Conservation (phyloP, 2,888 invertebrate genomes). For the Standfussiana lucernea region DNA sequence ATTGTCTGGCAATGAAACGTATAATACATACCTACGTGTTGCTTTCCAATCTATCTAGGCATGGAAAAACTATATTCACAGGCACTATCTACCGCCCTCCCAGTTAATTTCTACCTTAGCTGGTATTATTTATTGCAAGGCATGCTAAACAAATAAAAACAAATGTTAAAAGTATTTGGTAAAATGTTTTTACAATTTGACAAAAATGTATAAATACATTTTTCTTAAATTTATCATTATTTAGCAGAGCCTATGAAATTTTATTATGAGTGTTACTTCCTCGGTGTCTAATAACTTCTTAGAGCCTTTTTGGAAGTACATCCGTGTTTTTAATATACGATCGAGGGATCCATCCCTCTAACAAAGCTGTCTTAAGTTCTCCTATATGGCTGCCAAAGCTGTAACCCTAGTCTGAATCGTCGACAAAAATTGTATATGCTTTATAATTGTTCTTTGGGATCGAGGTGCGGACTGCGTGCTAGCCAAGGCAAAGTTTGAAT, state of each 20-base stretch:
- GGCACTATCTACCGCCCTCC: not conserved
- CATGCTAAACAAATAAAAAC: not conserved
- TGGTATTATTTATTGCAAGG: not conserved
- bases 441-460: not conserved
- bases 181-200: too few species aligned
- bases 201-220: too few species aligned
- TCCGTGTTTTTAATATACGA: too few species aligned
- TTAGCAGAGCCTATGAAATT: not conserved
- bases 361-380: not conserved
- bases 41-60: not conserved
- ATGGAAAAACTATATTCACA: not conserved
- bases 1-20: constrained; percentile 45
- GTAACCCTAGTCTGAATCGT: too few species aligned
- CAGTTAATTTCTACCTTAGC: too few species aligned
- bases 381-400: not conserved
- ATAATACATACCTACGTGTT: constrained; percentile 29
- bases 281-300: too few species aligned
- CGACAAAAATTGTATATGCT: not conserved
- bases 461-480: not conserved
- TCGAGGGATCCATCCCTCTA: not conserved
- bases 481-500: not conserved
- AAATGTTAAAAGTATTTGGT: not conserved
- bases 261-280: not conserved
- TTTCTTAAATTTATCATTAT: not conserved
- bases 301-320: too few species aligned